Evolutionary conservation across 2,113 vertebrate genomes (phyloP), one percentile per base, ranked within the genome.

Genomic region (Thamnaconus septentrionalis): DNA sequence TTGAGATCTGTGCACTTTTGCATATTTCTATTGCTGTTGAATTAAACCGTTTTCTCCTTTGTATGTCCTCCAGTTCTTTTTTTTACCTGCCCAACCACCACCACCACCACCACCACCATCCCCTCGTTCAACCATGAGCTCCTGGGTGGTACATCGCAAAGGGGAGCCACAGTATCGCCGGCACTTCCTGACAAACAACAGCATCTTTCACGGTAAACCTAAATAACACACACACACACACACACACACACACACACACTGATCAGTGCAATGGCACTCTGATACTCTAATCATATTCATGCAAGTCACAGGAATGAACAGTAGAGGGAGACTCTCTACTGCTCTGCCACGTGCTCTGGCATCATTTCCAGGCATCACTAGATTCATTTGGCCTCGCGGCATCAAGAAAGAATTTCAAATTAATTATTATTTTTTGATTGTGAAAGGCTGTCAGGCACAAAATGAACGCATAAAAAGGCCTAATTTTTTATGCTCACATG

Each of bases 171-270:
- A 93, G 77, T 99, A 98, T 85, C 92, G 94, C 78, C 75, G 95
- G 31, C 96, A 99, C 86, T 99, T 99, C 85, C 87, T 99, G 8
- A 92, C 91, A 58, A 94, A 98, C 91, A 99, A 99, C 75, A 92
- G 94, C 4, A 86, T 74, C 41, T 97, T 95, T 84, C 97, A 98
- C 0, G 94, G 97, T 99, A 87, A 94, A 90, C 70, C 31, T 57
- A 49, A 64, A 4, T 50, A 39, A 42, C 48, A 10, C 39, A 48
- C 59, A n/a, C 41, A 44, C 31, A 59, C 40, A 53, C 53, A 44
- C 31, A 59, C 49, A 11, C 40, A 49, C 59, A 12, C 42, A 45
- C 39, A 59, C 41, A 54, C 53, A 43, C 49, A 11, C 40, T 43
- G 53, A 12, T 18, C 39, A 12, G 57, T 39, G 52, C 53, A 1